A percentile compares a stretch with the other conserved stretches of the same genome.
These are phyloP conservation scores for Leptobrachium leishanense DNA, from an alignment of 2,113 vertebrate genomes.

Conservation along the genomic window DNA sequence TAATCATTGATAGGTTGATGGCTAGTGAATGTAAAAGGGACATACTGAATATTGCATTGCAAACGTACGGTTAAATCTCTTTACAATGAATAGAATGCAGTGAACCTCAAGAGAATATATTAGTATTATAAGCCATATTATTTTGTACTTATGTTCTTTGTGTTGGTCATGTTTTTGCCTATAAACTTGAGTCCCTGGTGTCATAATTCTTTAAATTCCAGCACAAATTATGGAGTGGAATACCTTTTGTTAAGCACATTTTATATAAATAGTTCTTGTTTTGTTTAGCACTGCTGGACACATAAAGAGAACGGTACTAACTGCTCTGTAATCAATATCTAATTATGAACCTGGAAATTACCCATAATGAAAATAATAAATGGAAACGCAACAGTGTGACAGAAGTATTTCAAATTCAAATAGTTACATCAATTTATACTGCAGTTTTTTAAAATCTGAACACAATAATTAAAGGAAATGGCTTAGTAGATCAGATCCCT, in stretches of 20 bases:
- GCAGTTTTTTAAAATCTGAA: not conserved
- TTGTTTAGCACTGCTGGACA: conserved; percentile 3
- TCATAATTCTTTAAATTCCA: conserved; percentile 10
- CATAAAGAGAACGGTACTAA: conserved; percentile 20
- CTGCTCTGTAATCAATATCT: conserved; percentile 26
- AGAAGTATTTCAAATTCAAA: not conserved
- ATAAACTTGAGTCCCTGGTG: conserved; percentile 5
- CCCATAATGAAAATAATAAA: conserved; percentile 28
- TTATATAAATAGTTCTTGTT: not conserved
- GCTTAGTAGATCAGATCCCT: no score
- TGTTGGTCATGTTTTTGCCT: not conserved
- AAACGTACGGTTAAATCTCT: not conserved
- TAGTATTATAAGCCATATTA: not conserved
- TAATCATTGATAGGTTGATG: conserved; percentile 12
- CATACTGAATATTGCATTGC: not conserved
- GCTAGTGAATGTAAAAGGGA: conserved; percentile 17
- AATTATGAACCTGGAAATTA: conserved; percentile 19
- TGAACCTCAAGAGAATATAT: not conserved
- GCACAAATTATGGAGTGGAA: not conserved
- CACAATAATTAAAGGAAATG: not conserved
- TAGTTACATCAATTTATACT: not conserved
- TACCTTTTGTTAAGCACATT: not conserved
- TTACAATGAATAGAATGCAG: not conserved
- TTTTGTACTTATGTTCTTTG: not conserved
- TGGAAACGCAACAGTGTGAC: conserved; percentile 8